Conservation (phyloP, 2,888 invertebrate genomes). For the Agrotis ipsilon region DNA sequence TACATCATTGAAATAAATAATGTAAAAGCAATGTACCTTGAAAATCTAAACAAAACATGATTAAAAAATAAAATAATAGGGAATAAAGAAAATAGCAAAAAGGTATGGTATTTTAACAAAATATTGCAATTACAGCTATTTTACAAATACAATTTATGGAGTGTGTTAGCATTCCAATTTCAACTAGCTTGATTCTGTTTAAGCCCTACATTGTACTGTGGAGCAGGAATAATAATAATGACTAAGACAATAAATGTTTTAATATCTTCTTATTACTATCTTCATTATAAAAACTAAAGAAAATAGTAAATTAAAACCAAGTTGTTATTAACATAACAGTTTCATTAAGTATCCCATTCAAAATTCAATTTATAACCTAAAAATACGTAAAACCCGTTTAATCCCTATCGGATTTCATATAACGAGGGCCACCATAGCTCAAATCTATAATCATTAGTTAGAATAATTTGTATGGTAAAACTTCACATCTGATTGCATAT, state of each 20-base stretch:
- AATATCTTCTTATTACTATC: not conserved
- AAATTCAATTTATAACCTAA: slow-evolving; percentile 69
- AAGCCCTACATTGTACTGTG: too few relatives aligned
- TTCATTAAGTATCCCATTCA: slow-evolving; percentile 52
- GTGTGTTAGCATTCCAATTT: too few relatives aligned
- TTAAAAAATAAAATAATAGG: too few relatives aligned
- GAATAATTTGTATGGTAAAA: slow-evolving; percentile 81
- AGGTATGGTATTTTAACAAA: too few relatives aligned
- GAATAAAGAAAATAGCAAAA: too few relatives aligned
- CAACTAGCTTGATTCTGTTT: too few relatives aligned
- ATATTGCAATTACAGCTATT: too few relatives aligned
- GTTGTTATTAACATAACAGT: slow-evolving; percentile 41
- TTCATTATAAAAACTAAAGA: not conserved
- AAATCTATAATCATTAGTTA: slow-evolving; percentile 74
- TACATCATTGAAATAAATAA: too few relatives aligned
- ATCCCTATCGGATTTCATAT: slow-evolving; percentile 79
- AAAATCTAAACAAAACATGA: too few relatives aligned
- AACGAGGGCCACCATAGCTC: slow-evolving; percentile 73
- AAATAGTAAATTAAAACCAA: slow-evolving; percentile 12
- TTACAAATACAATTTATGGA: too few relatives aligned
- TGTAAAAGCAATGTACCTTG: too few relatives aligned
- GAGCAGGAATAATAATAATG: too few relatives aligned
- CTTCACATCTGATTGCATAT: slow-evolving; percentile 57
- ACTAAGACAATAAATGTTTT: not conserved
- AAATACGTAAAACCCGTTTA: slow-evolving; percentile 64